Base-by-base conservation (phyloP, 2,888 invertebrate species). In the Neelides folsomi region DNA sequence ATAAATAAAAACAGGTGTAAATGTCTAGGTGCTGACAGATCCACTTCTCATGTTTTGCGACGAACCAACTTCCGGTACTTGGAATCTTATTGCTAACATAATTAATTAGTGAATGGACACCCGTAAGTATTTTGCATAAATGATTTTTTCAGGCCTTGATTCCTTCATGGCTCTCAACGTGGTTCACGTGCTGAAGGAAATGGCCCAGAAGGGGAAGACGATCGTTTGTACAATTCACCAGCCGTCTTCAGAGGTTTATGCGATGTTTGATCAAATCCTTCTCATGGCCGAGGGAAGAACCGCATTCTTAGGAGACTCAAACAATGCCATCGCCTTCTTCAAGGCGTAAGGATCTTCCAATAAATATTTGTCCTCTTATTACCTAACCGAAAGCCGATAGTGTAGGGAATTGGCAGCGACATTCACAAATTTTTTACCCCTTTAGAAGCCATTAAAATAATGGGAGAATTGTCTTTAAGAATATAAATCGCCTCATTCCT, bases 171-270 rank as follows among this genome's bases (percentile, higher is more conserved):
- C 95, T 0, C 83, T 87, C 68, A 90, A 36, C n/a, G 19, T 56
- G 34, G 56, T 62, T 15, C 52, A 52, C 34, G 68, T 71, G 2
- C 48, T 66, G 38, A 68, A 37, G 45, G 59, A 40, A 56, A 79
- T 84, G 68, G 81, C 86, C 0, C 76, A 76, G 2, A 78, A 81
- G 65, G 89, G 92, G 19, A 90, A 89, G 73, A 92, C 92, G 0
- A 82, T 94, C 49, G 77, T 94, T 19, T 82, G 86, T 66, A 94
- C 94, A 1, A 88, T 95, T 58, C 95, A 95, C 73, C 95, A 95
- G 71, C 95, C 95, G 0, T 88, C 88, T 0, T 92, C 90, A 0
- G 90, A 94, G 70, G 71, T 88, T 19, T 94, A 86, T 68, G 81
- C 84, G 16, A 79, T 92, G 73, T 94, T 95, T 67, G 89, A 93